Evolutionary conservation across 2,797 vertebrate species (phyloP), one percentile per base, ranked within the genome.

Genomic region (Notamacropus eugenii): DNA sequence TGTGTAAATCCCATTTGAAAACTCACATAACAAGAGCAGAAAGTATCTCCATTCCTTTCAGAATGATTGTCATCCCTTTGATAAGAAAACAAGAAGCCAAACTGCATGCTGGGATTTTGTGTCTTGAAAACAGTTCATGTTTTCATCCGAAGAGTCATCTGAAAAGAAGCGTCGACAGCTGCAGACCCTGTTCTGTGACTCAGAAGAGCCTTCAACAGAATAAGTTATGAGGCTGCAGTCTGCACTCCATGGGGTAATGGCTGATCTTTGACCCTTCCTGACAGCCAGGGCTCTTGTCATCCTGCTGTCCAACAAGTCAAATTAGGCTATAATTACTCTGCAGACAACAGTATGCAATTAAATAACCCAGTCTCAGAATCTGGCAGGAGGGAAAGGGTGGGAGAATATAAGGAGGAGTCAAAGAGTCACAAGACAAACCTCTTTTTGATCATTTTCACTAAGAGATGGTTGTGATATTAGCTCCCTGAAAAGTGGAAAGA

Each of bases 241-340:
- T 97, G 91, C 54, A 93, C 74, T 98, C 55, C 95, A n/a, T 50
- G 52, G 98, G 94, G 98, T 97, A 98, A 97, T 96, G 90, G 95
- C 93, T 99, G 98, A 98, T 97, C 98, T 98, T 98, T 98, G 98
- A 98, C 98, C 98, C 93, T 5, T 74, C 93, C 95, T 96, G 97
- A 98, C 98, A 98, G 97, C 94, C 97, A 98, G 95, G 96, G 90
- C 91, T 97, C 98, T 98, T 98, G 98, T 98, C 95, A 90, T 98
- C 95, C 96, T 97, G 95, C 97, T 98, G 96, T 98, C 96, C 96
- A 98, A 94, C 98, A 97, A 98, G 98, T 98, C 96, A 98, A 98
- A 98, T 97, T 97, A 97, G 97, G 95, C 96, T 98, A 98, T 98
- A 99, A 99, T 98, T 98, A 97, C 87, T 96, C 87, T 97, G 96